phyloP scores from a whole-genome alignment of 35 echinoderm and acorn worm species.

The Anneissia japonica region DNA sequence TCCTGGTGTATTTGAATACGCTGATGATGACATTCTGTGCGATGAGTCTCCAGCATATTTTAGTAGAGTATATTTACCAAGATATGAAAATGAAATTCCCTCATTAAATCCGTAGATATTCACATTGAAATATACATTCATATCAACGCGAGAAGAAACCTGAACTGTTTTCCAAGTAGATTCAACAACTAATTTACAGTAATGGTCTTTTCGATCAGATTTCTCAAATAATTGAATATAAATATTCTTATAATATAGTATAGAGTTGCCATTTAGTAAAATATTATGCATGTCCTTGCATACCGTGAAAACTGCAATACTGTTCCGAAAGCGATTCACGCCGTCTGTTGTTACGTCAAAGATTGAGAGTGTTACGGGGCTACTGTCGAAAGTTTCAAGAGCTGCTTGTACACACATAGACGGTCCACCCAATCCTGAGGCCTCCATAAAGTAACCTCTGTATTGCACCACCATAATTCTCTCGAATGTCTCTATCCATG shows the following conservation, averaged over 20 bases:
- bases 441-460: not conserved
- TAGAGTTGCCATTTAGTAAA: not conserved
- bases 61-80: not conserved
- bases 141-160: not conserved
- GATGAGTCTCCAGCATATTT: too few relatives aligned
- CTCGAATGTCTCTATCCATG: not conserved
- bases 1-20: too few relatives aligned
- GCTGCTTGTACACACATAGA: not conserved
- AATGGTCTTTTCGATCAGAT: not conserved
- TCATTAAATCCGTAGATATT: not conserved
- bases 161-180: not conserved
- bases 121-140: not conserved
- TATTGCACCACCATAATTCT: not conserved
- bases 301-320: not conserved
- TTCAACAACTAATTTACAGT: not conserved
- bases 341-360: not conserved
- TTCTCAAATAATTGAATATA: not conserved
- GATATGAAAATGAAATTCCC: not conserved
- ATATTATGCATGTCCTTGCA: not conserved
- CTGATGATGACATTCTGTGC: too few relatives aligned
- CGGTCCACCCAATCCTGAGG: not conserved
- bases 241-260: not conserved
- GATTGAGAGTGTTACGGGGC: not conserved
- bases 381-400: not conserved
- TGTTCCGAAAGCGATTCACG: not conserved